Evolutionary conservation across 2,888 invertebrate genomes (phyloP).

Genomic region (Drepana falcataria): DNA sequence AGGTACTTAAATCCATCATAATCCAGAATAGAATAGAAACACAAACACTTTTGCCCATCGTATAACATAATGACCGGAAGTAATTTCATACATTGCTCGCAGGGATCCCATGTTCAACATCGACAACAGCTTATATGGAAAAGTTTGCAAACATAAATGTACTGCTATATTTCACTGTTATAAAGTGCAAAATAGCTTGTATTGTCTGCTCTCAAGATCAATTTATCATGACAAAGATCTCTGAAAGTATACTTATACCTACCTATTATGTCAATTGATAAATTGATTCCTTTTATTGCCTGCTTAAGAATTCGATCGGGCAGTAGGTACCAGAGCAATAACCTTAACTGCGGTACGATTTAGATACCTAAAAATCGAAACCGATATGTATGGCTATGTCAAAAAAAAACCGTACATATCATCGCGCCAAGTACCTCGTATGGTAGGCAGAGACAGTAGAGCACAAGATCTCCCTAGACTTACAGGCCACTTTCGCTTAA

Average conservation of each 20-base stretch:
- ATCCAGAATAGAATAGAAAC: not conserved
- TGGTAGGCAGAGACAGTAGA: too few species aligned
- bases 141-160: not conserved
- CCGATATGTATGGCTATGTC: too few species aligned
- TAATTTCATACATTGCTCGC: constrained; percentile 19
- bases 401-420: too few species aligned
- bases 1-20: not conserved
- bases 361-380: constrained; percentile 8
- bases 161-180: not conserved
- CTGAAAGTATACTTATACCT: constrained; percentile 9
- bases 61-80: constrained; percentile 26
- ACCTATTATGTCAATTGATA: constrained; percentile 27
- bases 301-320: not conserved
- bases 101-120: constrained; percentile 5
- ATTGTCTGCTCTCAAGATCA: not conserved
- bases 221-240: constrained; percentile 18
- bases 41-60: constrained; percentile 13
- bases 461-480: too few species aligned
- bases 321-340: constrained; percentile 1
- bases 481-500: too few species aligned
- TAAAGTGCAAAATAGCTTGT: not conserved
- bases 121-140: not conserved
- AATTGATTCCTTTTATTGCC: constrained; percentile 27
- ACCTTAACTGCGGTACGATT: too few species aligned
- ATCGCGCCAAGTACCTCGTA: too few species aligned